Base-by-base conservation (phyloP, 2,888 invertebrate genomes). In the Melanchra persicariae region DNA sequence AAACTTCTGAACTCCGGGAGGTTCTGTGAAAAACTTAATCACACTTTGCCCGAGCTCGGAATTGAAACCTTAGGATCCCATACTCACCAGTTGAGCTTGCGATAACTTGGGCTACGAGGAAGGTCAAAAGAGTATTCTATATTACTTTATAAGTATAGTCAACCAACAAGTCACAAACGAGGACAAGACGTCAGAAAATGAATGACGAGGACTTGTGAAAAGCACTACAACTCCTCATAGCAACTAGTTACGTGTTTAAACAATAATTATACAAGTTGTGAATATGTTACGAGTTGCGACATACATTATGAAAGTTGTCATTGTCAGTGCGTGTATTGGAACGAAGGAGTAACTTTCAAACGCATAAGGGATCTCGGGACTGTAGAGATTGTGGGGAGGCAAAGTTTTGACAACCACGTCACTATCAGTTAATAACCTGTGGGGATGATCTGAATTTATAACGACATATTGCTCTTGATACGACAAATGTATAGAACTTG, bases 351-450 rank as follows among this genome's bases (percentile, higher is more conserved):
- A 93, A 93, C 91, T 93, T 91, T 93, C 91, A 91, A 92, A 93
- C 91, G 92, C 93, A 94, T 94, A 92, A 91, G 94, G 93, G 93
- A 92, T 90, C 87, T 77, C 89, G 85, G 89, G 90, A 90, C 90
- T 89, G 87, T 86, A 84, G 85, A 91, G 90, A 92, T 91, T 90
- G 89, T 88, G 87, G 87, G 88, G 87, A 82, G 87, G 89, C 82
- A 87, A 94, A 94, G 92, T 95, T 95, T 92, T 91, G 93, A 93
- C 92, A 93, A 89, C 90, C 90, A 91, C 89, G 94, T 94, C 94
- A 95, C 94, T 94, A 94, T 93, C 95, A 94, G 93, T 91, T 93
- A 93, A 92, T 93, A 92, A 91, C 89, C 89, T 89, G 86, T 83
- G 86, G 88, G 89, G 88, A 87, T 90, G 90, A 91, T 92, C 89